A percentile compares a stretch with the other conserved stretches of the same genome.
Conservation (phyloP, 2,888 invertebrate species). For the Eupithecia vulgata region DNA sequence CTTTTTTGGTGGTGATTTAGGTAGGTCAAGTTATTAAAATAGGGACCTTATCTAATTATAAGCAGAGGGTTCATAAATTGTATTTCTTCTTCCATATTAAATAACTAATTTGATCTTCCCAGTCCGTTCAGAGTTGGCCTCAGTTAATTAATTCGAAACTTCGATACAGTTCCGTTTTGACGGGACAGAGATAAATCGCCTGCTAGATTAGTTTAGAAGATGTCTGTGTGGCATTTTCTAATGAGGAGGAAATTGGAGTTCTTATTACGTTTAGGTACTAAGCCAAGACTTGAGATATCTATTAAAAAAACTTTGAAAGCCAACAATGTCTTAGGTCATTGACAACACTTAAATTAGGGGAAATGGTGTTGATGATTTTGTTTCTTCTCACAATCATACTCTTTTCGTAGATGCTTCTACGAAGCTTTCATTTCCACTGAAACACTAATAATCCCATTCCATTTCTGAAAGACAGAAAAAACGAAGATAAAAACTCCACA, state of each 20-base stretch:
- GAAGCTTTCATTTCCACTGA: background rate
- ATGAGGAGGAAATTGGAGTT: constrained; percentile 31
- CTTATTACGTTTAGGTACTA: constrained; percentile 6
- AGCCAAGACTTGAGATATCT: background rate
- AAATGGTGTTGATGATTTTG: background rate
- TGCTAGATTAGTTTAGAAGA: constrained; percentile 43
- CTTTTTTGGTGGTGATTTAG: background rate
- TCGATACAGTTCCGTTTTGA: constrained; percentile 60
- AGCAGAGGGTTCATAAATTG: background rate
- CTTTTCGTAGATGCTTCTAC: background rate
- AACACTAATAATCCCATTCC: background rate
- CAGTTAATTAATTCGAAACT: constrained; percentile 73
- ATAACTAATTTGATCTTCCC: constrained; percentile 34
- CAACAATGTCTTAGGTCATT: background rate
- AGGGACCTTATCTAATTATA: background rate
- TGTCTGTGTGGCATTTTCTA: constrained; percentile 42
- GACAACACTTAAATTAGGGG: background rate
- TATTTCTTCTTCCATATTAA: constrained; percentile 3
- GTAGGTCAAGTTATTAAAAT: background rate
- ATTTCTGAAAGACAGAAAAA: background rate
- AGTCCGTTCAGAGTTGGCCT: constrained; percentile 52
- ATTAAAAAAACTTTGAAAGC: background rate
- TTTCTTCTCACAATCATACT: background rate
- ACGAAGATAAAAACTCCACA: constrained; percentile 12
- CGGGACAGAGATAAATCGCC: constrained; percentile 63